Conservation (phyloP, 1,140 invertebrate genomes). For the Macrobrachium rosenbergii region DNA sequence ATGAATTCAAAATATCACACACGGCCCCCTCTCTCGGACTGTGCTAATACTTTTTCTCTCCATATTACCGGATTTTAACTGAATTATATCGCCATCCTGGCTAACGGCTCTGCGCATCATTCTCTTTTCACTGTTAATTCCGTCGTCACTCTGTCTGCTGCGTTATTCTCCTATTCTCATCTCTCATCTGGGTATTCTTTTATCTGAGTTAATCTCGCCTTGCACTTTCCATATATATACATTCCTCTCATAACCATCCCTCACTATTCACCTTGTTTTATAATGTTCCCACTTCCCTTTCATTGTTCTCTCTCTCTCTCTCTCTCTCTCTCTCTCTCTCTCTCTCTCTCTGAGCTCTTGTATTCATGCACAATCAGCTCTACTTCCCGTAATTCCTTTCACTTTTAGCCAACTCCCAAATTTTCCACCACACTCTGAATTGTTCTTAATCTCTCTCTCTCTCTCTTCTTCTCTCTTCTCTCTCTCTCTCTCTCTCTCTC, state of each 20-base stretch:
- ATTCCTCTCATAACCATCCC: slow-evolving; percentile 5
- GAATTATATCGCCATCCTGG: background rate
- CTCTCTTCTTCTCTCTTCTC: background rate
- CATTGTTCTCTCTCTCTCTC: background rate
- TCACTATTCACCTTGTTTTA: slow-evolving; percentile 1
- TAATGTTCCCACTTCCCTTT: background rate
- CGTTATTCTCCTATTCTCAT: background rate
- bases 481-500: background rate
- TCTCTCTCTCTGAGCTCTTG: background rate
- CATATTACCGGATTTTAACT: background rate
- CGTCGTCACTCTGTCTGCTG: background rate
- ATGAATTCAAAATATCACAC: background rate
- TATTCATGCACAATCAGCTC: background rate
- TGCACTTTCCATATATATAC: background rate
- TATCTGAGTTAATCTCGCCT: background rate
- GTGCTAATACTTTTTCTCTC: background rate
- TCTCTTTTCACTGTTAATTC: background rate
- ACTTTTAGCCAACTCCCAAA: background rate
- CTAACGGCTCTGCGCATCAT: background rate
- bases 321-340: background rate
- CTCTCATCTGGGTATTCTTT: slow-evolving; percentile 1
- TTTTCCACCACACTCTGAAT: background rate
- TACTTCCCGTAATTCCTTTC: background rate
- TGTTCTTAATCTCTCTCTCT: background rate
- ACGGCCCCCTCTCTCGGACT: slow-evolving; percentile 11